Evolutionary conservation across 2,888 invertebrate species (phyloP).

Genomic region (Scelioninae gen. 1): DNA sequence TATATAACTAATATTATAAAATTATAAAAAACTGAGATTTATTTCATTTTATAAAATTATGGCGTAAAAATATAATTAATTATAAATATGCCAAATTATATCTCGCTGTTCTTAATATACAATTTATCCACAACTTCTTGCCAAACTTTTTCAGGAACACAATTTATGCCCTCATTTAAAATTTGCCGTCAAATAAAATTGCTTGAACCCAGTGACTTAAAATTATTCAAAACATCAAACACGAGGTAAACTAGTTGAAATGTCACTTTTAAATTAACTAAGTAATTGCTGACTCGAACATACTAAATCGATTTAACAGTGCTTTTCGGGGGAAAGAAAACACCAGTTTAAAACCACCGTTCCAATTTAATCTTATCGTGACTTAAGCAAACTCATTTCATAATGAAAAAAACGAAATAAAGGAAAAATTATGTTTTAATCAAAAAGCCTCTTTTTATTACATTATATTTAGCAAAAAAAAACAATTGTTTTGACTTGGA

Average conservation of each 20-base stretch:
- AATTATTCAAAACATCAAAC: conserved; percentile 24
- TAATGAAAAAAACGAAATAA: not conserved
- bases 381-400: not conserved
- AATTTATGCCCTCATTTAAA: not conserved
- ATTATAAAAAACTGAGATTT: too few relatives aligned
- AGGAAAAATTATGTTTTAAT: not conserved
- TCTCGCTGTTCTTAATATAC: not conserved
- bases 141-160: not conserved
- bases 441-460: too few relatives aligned
- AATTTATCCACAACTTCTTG: not conserved
- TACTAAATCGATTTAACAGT: conserved; percentile 14
- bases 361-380: not conserved
- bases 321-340: conserved; percentile 15
- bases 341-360: not conserved
- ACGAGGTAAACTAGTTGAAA: conserved; percentile 11
- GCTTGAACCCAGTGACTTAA: not conserved
- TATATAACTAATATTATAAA: too few relatives aligned
- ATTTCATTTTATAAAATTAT: too few relatives aligned
- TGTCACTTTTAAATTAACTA: conserved; percentile 8
- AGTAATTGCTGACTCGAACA: conserved; percentile 21
- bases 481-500: too few relatives aligned
- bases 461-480: too few relatives aligned
- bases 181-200: not conserved
- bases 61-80: too few relatives aligned
- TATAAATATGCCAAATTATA: too few relatives aligned